Evolutionary conservation across 23 tunicate genomes (phyloP).

Genomic region (Oikopleura albicans): DNA sequence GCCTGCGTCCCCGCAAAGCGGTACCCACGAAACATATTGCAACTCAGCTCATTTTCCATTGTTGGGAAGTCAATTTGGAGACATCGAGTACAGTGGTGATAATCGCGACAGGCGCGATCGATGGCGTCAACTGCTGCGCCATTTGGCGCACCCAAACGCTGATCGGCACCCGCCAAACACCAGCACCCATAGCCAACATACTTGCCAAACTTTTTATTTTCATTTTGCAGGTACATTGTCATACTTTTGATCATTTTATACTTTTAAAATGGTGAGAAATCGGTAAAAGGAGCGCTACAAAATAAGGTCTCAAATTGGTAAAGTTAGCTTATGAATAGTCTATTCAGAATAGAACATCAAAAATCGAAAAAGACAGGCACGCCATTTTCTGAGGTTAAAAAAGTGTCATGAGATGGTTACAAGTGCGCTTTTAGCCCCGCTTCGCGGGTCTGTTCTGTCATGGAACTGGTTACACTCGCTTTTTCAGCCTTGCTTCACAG

Average conservation of each 20-base stretch:
- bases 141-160: neutral
- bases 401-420: too few relatives aligned
- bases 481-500: too few relatives aligned
- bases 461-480: too few relatives aligned
- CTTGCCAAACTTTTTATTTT: conserved; percentile 1
- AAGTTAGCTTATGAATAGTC: too few relatives aligned
- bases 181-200: conserved; percentile 11
- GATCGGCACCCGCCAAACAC: conserved; percentile 2
- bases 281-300: too few relatives aligned
- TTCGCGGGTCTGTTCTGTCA: too few relatives aligned
- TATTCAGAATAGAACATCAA: too few relatives aligned
- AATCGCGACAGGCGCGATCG: neutral
- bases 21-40: conserved; percentile 3
- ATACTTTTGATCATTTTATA: conserved; percentile 5
- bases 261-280: neutral
- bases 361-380: too few relatives aligned
- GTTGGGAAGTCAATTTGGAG: neutral
- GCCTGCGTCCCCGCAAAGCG: neutral
- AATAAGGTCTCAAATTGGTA: too few relatives aligned
- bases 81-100: conserved; percentile 14
- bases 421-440: too few relatives aligned
- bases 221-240: neutral
- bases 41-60: neutral
- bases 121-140: conserved; percentile 3
- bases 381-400: too few relatives aligned